Conservation (phyloP, 2,113 vertebrate species). For the Serilophus lunatus region DNA sequence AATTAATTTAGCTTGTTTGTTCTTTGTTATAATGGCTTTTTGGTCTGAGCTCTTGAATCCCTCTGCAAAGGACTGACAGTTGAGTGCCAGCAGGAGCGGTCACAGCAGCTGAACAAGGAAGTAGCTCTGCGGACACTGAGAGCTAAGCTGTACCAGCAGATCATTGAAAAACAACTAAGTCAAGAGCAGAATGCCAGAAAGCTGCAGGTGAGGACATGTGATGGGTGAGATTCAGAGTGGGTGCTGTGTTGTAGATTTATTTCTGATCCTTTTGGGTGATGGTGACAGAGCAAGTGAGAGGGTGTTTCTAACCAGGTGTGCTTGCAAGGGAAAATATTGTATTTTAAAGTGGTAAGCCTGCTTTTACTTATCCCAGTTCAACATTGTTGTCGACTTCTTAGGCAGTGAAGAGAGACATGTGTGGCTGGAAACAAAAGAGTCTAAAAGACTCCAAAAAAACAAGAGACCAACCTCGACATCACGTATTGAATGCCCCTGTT, state of each 20-base stretch:
- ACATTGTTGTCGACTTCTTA: background rate
- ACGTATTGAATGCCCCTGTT: accelerated
- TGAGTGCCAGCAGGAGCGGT: conserved; percentile 92
- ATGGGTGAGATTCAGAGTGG: background rate
- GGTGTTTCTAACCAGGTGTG: background rate
- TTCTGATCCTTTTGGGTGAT: background rate
- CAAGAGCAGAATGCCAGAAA: conserved; percentile 79
- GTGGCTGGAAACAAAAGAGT: background rate
- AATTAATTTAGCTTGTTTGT: conserved; percentile 8
- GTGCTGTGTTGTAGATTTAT: background rate
- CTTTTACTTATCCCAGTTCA: background rate
- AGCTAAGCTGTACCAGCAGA: conserved; percentile 82
- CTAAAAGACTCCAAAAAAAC: background rate
- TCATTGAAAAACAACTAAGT: conserved; percentile 72
- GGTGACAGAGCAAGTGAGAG: background rate
- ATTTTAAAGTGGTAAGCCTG: background rate
- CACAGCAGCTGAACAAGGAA: conserved; percentile 88
- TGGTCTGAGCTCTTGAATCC: conserved; percentile 4
- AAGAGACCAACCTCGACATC: background rate
- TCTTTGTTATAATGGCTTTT: background rate
- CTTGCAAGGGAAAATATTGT: background rate
- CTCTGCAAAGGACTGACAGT: conserved; percentile 75
- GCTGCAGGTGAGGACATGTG: conserved; percentile 77
- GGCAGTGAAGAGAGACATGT: background rate
- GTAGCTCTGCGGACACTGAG: conserved; percentile 81